Percentiles rank a stretch among this genome's conserved stretches.
Evolutionary conservation across 2,888 invertebrate species (phyloP).

Genomic region (Apamea monoglypha): DNA sequence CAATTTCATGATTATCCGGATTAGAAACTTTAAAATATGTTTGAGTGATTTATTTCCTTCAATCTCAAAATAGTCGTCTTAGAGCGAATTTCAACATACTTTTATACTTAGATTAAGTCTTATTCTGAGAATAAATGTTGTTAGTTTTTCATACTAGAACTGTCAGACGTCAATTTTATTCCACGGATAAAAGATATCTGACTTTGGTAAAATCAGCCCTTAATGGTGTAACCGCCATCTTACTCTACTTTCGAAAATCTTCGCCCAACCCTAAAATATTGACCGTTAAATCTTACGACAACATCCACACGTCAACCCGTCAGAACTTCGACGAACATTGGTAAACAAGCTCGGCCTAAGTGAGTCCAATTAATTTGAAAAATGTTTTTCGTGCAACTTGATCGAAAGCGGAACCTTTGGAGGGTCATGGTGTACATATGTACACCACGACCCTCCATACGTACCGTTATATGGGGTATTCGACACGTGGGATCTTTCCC

Average conservation of each 20-base stretch:
- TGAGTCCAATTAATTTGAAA: constrained; percentile 76
- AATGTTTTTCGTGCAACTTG: constrained; percentile 73
- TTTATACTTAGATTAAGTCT: no score
- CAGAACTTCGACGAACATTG: constrained; percentile 55
- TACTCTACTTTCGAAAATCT: constrained; percentile 7
- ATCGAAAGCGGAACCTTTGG: constrained; percentile 69
- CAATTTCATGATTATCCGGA: not conserved
- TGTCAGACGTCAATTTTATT: no score
- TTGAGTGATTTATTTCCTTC: not conserved
- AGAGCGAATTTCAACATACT: no score
- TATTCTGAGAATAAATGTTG: no score
- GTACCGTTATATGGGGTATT: not conserved
- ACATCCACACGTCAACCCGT: constrained; percentile 54
- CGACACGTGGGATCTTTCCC: constrained; percentile 14
- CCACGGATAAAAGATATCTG: no score
- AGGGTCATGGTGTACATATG: constrained; percentile 49
- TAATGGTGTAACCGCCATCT: not conserved
- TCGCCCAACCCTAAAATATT: constrained; percentile 26
- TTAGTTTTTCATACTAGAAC: no score
- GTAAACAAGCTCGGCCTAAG: constrained; percentile 70
- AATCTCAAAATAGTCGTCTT: not conserved
- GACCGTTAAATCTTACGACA: constrained; percentile 37
- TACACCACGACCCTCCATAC: no score
- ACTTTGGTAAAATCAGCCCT: no score
- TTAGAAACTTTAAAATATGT: not conserved